Evolutionary conservation across 2,888 invertebrate species (phyloP).

Genomic region (Tenthredo distinguenda): DNA sequence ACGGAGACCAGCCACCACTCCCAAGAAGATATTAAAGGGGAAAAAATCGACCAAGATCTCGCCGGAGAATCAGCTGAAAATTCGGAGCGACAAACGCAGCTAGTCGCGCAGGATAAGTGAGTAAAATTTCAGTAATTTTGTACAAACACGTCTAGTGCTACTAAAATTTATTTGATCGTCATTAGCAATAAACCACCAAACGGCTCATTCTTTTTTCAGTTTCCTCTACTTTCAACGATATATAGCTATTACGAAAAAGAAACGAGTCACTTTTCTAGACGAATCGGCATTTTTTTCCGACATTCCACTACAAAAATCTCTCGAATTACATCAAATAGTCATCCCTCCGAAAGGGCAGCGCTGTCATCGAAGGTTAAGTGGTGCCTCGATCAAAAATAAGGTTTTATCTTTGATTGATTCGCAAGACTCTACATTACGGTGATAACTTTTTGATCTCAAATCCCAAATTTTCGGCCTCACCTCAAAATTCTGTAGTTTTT

Average conservation of each 20-base stretch:
- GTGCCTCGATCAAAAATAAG: neutral
- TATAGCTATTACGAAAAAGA: neutral
- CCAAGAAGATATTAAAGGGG: constrained; percentile 49
- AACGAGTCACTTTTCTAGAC: too few species aligned
- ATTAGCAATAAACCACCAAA: neutral
- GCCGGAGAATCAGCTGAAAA: constrained; percentile 52
- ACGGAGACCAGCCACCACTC: constrained; percentile 55
- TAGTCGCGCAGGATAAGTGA: constrained; percentile 19
- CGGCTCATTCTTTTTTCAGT: neutral
- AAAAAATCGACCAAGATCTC: constrained; percentile 40
- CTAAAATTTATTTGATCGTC: neutral
- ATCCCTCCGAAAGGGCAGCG: neutral
- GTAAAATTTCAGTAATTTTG: neutral
- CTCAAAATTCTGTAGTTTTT: too few species aligned
- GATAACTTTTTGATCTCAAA: too few species aligned
- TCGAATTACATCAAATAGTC: neutral
- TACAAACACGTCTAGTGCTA: neutral
- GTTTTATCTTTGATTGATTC: neutral
- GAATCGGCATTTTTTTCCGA: neutral
- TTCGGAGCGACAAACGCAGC: constrained; percentile 54
- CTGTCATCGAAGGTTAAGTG: neutral
- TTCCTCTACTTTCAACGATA: neutral
- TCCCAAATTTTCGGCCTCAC: too few species aligned
- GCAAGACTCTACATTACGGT: neutral
- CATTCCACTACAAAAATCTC: neutral